Base-by-base conservation (phyloP, 2,888 invertebrate species). In the Tenthredo livida region DNA sequence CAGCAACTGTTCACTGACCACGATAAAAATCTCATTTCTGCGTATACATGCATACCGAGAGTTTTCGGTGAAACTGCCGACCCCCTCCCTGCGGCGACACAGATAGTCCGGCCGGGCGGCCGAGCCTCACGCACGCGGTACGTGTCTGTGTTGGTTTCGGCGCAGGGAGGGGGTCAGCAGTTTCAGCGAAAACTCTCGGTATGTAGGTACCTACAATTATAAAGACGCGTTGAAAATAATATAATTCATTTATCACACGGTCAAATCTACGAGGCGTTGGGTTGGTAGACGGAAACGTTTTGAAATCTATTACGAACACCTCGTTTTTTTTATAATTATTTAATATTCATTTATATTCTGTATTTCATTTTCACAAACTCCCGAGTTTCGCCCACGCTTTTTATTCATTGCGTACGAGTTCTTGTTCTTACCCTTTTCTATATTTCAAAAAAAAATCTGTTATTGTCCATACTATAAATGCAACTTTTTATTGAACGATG, bases 241-340 rank as follows among this genome's bases (percentile, higher is more conserved):
- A 67, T 33, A 17, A 80, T 61, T 80, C 58, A 80, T 80, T 80
- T 61, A 80, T 80, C 80, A 80, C 58, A 40, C 80, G 80, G 80
- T 80, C 78, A 80, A 80, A 80, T 80, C 78, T 80, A 80, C 58
- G 61, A 78, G 70, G 70, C 73, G 43, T 25, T 15, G 2, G 72
- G 15, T 73, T 47, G 43, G 43, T 73, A 58, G 61, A 40, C 40
- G 61, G 58, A 80, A 61, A 61, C 33, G 78, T 80, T 80, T 80
- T 58, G 78, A 80, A 80, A 80, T 80, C 29, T 72, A 72, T 43
- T 33, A 61, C 61, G 61, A 61, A 37, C 61, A 21, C 40, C 21
- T 37, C 21, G 12, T 29, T 61, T 3, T 80, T 33, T 77, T 47
- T 75, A 21, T 29, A 29, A 15, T 47, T 77, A 25, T 54, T 21